Conservation (phyloP, 2,888 invertebrate genomes). For the Xiphydria camelus region DNA sequence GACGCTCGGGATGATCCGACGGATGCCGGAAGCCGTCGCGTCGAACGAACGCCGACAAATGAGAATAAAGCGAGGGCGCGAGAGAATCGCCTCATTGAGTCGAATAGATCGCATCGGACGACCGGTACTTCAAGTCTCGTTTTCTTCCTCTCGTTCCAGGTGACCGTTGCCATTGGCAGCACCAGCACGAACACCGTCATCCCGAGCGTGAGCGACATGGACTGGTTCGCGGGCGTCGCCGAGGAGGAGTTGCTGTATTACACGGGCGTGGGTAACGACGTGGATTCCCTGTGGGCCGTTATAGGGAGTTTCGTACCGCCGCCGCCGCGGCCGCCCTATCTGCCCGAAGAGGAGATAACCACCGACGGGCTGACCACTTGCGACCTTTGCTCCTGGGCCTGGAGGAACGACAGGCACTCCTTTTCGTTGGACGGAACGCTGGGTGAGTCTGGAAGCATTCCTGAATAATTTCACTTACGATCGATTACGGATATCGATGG, state of each 20-base stretch:
- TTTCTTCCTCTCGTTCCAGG: constrained; percentile 29
- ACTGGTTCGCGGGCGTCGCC: constrained; percentile 55
- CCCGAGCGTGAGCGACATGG: constrained; percentile 49
- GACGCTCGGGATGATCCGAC: no score
- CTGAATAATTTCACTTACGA: no score
- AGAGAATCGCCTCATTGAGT: no score
- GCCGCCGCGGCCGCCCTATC: constrained; percentile 68
- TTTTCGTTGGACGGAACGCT: constrained; percentile 64
- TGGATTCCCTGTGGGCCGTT: constrained; percentile 54
- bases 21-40: no score
- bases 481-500: no score
- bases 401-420: constrained; percentile 63
- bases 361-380: constrained; percentile 74
- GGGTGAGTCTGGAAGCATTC: no score
- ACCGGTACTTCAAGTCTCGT: constrained; percentile 28
- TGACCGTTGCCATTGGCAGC: constrained; percentile 39
- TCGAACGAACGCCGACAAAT: no score
- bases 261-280: constrained; percentile 48
- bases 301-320: constrained; percentile 66
- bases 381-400: constrained; percentile 75
- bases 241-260: constrained; percentile 55
- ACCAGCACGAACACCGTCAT: constrained; percentile 40
- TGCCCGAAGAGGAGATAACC: constrained; percentile 65
- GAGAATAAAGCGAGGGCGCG: no score
- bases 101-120: no score